These are phyloP conservation scores for Nephrotoma appendiculata DNA, from an alignment of 2,888 invertebrate genomes.

Conservation along the genomic window DNA sequence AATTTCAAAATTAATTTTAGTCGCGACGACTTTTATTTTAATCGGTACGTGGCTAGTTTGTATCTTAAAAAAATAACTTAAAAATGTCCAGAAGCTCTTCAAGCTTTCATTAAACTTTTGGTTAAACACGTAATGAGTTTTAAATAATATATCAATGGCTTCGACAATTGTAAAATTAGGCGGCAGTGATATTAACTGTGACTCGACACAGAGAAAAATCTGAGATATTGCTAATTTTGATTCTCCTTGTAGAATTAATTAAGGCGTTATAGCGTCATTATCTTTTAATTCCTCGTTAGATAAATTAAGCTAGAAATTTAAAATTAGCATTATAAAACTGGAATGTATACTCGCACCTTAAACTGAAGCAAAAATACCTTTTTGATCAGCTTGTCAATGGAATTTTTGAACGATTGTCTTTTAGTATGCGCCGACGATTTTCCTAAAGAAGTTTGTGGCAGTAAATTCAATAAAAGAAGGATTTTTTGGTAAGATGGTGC, in stretches of 20 bases:
- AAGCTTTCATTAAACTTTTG: neutral
- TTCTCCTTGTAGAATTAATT: neutral
- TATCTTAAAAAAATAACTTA: neutral
- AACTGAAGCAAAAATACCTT: neutral
- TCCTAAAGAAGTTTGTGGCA: neutral
- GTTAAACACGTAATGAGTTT: neutral
- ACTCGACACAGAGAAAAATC: neutral
- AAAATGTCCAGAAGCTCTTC: neutral
- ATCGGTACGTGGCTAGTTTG: neutral
- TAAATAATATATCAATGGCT: neutral
- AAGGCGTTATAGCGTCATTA: neutral
- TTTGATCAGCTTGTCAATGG: neutral
- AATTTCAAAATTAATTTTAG: no score
- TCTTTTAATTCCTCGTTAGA: neutral
- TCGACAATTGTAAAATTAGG: neutral
- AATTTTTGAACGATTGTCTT: neutral
- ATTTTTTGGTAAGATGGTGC: neutral
- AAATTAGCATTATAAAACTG: neutral
- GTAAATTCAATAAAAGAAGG: neutral
- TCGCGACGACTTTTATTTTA: neutral
- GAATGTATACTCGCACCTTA: neutral
- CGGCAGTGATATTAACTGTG: neutral
- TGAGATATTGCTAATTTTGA: neutral
- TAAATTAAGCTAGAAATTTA: neutral
- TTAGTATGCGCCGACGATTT: neutral